Evolutionary conservation across 2,888 invertebrate genomes (phyloP), one percentile per base, ranked within the genome.

Genomic region (Orthonychiurus folsomi): DNA sequence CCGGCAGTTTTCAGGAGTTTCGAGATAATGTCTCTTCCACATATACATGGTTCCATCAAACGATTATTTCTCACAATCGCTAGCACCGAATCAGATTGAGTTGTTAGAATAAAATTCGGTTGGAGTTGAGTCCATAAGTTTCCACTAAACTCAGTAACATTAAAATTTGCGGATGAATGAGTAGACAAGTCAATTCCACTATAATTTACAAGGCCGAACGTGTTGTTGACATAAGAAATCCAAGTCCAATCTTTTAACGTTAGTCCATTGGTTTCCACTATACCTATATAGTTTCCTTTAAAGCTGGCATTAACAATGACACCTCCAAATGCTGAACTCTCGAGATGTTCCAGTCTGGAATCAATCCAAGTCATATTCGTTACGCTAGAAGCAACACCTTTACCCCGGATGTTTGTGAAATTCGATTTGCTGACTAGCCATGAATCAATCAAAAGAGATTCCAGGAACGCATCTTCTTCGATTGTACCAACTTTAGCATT

Each of bases 191-290:
- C 70, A 37, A 85, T 82, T 5, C 84, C 83, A 64, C 82, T 78
- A 1, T 78, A 70, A 26, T 81, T 80, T 24, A 87, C 75, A 52
- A 79, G 78, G 58, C 81, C 80, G 74, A 88, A 86, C 12, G 82
- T 80, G 75, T 87, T 88, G 72, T 82, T 79, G 69, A 84, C 82
- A 72, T 88, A 81, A 56, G 77, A 76, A 27, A 87, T 78, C 71
- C 78, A 81, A 74, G 84, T 85, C 84, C 85, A 86, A 9, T 83
- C 81, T 48, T 82, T 80, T n/a, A 88, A 76, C 25, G 80, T 80
- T 61, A 88, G 81, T n/a, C 85, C 84, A 61, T 78, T 79, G 12
- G 80, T 77, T 61, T 80, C 79, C 50, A 88, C 80, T 56, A 76
- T 78, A 60, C 80, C 79, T 71, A 88, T 85, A 71, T 81, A 23